A percentile compares a stretch with the other conserved stretches of the same genome.
phyloP scores from a whole-genome alignment of 2,797 vertebrate species.

The Hemibagrus guttatus region DNA sequence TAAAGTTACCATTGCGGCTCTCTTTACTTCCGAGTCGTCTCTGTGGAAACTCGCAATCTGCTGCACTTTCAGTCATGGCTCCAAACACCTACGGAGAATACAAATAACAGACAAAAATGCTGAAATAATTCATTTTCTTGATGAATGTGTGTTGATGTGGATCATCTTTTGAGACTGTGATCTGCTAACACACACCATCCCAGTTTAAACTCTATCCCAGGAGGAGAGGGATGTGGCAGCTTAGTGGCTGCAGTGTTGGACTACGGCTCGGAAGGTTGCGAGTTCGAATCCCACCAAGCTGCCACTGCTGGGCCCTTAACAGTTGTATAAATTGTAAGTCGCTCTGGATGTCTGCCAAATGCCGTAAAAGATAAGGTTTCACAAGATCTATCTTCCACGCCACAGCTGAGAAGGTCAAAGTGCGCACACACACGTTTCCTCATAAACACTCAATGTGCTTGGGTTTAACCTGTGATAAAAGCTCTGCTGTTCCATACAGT shows the following conservation, averaged over 20 bases:
- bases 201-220: neutral
- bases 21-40: constrained; percentile 85
- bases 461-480: neutral
- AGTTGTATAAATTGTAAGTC: no score
- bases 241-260: no score
- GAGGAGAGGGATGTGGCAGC: no score
- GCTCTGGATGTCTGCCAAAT: no score
- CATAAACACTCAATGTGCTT: neutral
- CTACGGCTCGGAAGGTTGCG: no score
- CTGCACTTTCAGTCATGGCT: constrained; percentile 94
- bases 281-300: no score
- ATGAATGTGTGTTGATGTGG: neutral
- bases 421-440: neutral
- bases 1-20: constrained; percentile 88
- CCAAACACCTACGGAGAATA: constrained; percentile 65
- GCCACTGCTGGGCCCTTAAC: no score
- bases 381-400: neutral
- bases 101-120: neutral
- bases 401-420: constrained; percentile 15
- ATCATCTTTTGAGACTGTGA: neutral
- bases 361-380: neutral
- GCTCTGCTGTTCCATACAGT: neutral
- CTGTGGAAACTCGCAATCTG: constrained; percentile 85
- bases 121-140: neutral
- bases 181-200: neutral